Base-by-base conservation (phyloP, 1,140 invertebrate species). In the Argopecten irradians region DNA sequence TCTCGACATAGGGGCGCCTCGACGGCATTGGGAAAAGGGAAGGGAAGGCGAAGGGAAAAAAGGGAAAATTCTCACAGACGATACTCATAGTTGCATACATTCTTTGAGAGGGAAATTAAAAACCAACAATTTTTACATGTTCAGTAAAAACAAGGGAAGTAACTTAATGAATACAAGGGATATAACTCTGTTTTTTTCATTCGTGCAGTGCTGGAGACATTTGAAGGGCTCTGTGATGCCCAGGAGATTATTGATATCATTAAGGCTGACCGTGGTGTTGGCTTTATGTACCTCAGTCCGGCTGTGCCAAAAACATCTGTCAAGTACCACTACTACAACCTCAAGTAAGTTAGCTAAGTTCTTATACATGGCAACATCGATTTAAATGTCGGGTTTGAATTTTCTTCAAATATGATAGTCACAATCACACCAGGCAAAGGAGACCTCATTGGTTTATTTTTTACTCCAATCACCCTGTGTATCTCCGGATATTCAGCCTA, bases 281-380 rank as follows among this genome's bases (percentile, higher is more conserved):
- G 94, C 13, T 96, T 96, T 89, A 85, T 95, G 13, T 96, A 96
- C 88, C 93, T 96, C 5, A 95, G 93, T 90, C 95, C 94, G 5
- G 94, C 94, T 85, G 93, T 95, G 41, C 93, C 94, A 22, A 95
- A 95, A 89, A 94, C 94, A 32, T 94, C 94, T 2, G 94, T 95
- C 34, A 89, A 94, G 55, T 95, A 95, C 87, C 94, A 96, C 89
- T 96, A 95, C 87, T 96, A 95, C 88, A 95, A 95, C 85, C 93
- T 96, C 7, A 95, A 94, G 95, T 95, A 91, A 91, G 94, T 93
- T 22, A 28, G 33, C 34, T 43, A 33, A 13, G 34, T 84, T 7
- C 33, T 8, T 85, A 32, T 19, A 83, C 33, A 14, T 19, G 33
- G 13, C 16, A 83, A 83, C 55, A 71, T 22, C 3, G 3, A 11